Evolutionary conservation across 53 echinoderm and acorn worm genomes (phyloP), one percentile per base, ranked within the genome.

Genomic region (Henricia sp.): DNA sequence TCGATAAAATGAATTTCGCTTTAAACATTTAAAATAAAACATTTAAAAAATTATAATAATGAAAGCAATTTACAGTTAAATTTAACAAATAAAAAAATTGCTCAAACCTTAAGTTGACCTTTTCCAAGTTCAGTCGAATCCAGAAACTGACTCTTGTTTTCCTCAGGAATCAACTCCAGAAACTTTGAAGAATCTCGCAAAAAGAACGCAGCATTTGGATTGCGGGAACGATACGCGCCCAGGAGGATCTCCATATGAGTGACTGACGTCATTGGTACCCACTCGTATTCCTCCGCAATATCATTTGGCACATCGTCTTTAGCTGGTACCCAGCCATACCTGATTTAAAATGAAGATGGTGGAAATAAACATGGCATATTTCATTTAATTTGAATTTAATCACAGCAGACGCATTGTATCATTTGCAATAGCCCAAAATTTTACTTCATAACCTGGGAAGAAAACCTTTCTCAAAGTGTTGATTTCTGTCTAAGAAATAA

Each of bases 301-400:
- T 92, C 94, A 13, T 63, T 52, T 0, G 97, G 94, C 16, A 97
- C 74, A 40, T 97, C 94, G 4, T 84, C 68, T 37, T 87, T 40
- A 0, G 71, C 48, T 50, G 97, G 97, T 39, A 94, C 67, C 97
- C 97, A 97, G n/a, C 97, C 97, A 40, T 97, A 97, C 57, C 97
- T 97, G 50, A 28, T 39, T n/a, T 11, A 67, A 52, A 28, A 52
- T n/a, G 25, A 64, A 59, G 60, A 19, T 35, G 36, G 37, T 0
- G 11, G 17, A 73, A 34, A n/a, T n/a, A n/a, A n/a, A n/a, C n/a
- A n/a, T n/a, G n/a, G n/a, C n/a, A n/a, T n/a, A n/a, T n/a, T n/a
- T n/a, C n/a, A n/a, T n/a, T n/a, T n/a, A n/a, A n/a, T n/a, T n/a
- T n/a, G n/a, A n/a, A n/a, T n/a, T n/a, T n/a, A n/a, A n/a, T n/a